phyloP scores from a whole-genome alignment of 2,797 vertebrate species.

The Sebastes diploproa region DNA sequence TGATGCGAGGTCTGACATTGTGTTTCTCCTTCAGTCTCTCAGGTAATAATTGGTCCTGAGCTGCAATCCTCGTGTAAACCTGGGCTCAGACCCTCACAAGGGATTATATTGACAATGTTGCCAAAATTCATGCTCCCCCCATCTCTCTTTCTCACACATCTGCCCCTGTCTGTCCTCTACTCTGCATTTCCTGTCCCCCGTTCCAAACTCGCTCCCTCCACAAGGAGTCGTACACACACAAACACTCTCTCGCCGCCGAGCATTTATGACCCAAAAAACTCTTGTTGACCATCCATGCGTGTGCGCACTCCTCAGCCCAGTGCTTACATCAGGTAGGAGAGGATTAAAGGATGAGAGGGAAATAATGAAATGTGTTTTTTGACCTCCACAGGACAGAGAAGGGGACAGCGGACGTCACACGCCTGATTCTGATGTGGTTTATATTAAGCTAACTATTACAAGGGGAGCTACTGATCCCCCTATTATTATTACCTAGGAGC shows the following conservation, averaged over 20 bases:
- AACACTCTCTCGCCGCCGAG: neutral
- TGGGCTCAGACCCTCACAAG: conserved; percentile 49
- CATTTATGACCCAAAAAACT: conserved; percentile 45
- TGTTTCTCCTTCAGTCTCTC: conserved; percentile 64
- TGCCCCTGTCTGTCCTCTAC: conserved; percentile 6
- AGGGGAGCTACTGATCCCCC: conserved; percentile 40
- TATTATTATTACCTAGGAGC: conserved; percentile 52
- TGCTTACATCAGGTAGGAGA: conserved; percentile 52
- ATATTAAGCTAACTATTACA: conserved; percentile 55
- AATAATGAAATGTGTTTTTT: conserved; percentile 76
- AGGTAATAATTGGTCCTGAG: conserved; percentile 72
- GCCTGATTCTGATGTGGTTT: conserved; percentile 49
- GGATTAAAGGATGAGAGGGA: conserved; percentile 76
- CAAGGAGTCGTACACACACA: conserved; percentile 16
- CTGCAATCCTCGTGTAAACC: conserved; percentile 75
- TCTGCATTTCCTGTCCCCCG: conserved; percentile 10
- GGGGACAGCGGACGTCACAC: conserved; percentile 28
- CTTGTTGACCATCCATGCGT: conserved; percentile 40
- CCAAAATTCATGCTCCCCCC: conserved; percentile 41
- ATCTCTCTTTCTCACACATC: conserved; percentile 33
- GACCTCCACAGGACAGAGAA: conserved; percentile 65
- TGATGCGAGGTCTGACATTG: conserved; percentile 63
- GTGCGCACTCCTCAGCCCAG: conserved; percentile 19
- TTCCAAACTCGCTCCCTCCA: neutral
- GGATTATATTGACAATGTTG: conserved; percentile 68